These are phyloP conservation scores for Hemiscyllium ocellatum DNA, from an alignment of 2,113 vertebrate genomes.

Conservation along the genomic window DNA sequence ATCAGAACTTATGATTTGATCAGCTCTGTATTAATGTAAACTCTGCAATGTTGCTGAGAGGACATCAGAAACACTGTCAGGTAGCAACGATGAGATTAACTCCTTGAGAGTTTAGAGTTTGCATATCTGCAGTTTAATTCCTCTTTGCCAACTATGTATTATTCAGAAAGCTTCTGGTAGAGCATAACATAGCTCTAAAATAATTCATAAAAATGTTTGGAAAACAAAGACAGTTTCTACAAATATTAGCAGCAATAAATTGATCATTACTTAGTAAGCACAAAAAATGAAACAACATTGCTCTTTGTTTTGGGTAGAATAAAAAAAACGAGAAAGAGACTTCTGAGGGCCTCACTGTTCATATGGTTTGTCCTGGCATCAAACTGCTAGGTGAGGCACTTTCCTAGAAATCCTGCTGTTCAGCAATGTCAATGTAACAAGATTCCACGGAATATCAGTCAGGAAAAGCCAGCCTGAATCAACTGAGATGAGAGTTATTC, in stretches of 20 bases:
- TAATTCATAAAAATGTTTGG: neutral
- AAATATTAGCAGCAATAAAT: neutral
- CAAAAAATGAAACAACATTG: neutral
- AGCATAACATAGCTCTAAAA: neutral
- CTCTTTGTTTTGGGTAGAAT: neutral
- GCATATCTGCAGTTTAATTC: neutral
- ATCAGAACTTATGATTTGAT: neutral
- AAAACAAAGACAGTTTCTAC: neutral
- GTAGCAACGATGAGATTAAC: neutral
- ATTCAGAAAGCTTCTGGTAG: neutral
- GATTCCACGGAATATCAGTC: neutral
- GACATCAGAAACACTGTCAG: neutral
- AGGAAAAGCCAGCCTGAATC: neutral
- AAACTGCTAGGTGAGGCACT: neutral
- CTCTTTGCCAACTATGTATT: neutral
- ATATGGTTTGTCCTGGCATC: neutral
- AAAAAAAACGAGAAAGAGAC: neutral
- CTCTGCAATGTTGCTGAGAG: neutral
- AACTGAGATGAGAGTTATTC: neutral
- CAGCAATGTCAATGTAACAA: neutral
- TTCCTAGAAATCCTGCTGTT: neutral
- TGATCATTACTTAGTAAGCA: neutral
- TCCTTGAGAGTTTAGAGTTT: neutral
- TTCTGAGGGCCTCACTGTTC: neutral
- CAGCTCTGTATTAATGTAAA: neutral